Evolutionary conservation across 2,888 invertebrate genomes (phyloP).

Genomic region (Thereva unica): DNA sequence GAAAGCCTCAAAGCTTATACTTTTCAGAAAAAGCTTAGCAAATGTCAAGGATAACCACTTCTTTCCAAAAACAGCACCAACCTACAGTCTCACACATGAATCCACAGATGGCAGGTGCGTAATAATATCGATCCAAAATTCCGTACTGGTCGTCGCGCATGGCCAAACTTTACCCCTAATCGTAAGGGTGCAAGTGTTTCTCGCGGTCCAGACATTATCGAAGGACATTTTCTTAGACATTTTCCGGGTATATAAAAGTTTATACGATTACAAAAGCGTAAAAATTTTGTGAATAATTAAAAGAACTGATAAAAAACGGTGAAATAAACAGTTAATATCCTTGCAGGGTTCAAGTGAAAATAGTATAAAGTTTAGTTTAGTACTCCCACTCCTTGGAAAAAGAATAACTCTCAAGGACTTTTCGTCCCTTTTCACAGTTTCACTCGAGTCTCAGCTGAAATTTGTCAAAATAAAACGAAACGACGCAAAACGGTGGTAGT

Average conservation of each 20-base stretch:
- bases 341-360: not conserved
- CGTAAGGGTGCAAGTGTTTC: conserved; percentile 11
- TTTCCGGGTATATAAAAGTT: not conserved
- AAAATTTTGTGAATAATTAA: not conserved
- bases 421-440: too few relatives aligned
- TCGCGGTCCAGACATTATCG: conserved; percentile 29
- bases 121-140: conserved; percentile 1
- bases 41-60: too few relatives aligned
- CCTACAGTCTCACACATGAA: too few relatives aligned
- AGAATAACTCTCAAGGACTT: too few relatives aligned
- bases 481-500: too few relatives aligned
- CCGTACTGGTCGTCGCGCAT: conserved; percentile 13
- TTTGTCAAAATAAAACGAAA: too few relatives aligned
- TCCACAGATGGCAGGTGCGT: too few relatives aligned
- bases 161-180: conserved; percentile 12
- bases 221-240: conserved; percentile 18
- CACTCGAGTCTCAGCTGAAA: too few relatives aligned
- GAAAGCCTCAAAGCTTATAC: too few relatives aligned
- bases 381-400: too few relatives aligned
- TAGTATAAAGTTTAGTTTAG: not conserved
- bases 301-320: not conserved
- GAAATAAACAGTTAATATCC: not conserved
- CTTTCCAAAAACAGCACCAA: too few relatives aligned
- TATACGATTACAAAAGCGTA: conserved; percentile 1
- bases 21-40: too few relatives aligned